These are phyloP conservation scores for Macrochelys suwanniensis DNA, from an alignment of 2,797 vertebrate species.

Conservation along the genomic window DNA sequence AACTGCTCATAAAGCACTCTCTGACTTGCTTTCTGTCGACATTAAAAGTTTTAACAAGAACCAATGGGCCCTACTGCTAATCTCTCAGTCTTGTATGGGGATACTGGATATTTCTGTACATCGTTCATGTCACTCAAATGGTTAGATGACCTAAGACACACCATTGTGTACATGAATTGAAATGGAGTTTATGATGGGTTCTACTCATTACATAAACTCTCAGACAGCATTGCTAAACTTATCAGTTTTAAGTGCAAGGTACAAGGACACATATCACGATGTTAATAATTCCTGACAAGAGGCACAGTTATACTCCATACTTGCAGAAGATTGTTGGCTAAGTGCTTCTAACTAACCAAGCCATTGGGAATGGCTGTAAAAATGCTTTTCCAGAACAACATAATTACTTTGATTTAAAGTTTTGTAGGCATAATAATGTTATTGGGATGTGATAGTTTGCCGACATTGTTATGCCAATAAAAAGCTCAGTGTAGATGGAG, in stretches of 20 bases:
- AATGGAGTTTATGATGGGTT: background rate
- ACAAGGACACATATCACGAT: background rate
- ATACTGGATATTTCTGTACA: background rate
- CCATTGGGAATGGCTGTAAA: rapidly evolving
- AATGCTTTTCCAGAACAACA: background rate
- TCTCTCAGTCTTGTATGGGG: background rate
- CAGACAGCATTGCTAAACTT: background rate
- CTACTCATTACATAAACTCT: background rate
- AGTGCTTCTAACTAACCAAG: background rate
- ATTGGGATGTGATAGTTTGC: background rate
- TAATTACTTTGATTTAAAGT: background rate
- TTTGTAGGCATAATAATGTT: background rate
- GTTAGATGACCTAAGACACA: background rate
- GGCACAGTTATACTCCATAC: background rate
- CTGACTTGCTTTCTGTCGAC: slow-evolving; percentile 32
- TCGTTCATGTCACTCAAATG: background rate
- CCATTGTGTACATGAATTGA: background rate
- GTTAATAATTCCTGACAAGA: background rate
- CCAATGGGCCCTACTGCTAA: background rate
- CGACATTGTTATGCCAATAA: background rate
- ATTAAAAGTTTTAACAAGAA: slow-evolving; percentile 39
- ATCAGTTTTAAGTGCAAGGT: background rate
- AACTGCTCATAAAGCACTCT: background rate
- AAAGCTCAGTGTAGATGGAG: background rate
- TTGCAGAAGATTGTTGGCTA: background rate